Percentiles rank a stretch among this genome's conserved stretches.
Conservation (phyloP, 2,113 vertebrate genomes). For the pig (Sus scrofa) region DNA sequence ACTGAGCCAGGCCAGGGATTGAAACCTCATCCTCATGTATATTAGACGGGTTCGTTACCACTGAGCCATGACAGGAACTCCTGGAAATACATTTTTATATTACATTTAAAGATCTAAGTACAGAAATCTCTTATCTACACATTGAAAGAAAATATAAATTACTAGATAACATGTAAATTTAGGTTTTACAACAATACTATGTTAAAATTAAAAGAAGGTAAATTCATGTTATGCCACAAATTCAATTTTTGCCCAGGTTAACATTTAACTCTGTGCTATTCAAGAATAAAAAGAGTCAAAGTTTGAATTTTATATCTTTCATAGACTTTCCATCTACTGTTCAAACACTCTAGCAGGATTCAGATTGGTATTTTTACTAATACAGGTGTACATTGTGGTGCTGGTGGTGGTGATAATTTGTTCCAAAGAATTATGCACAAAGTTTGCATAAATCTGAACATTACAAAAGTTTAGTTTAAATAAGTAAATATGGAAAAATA, state of each 20-base stretch:
- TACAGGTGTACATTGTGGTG: neutral
- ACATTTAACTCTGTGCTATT: neutral
- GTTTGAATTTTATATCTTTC: neutral
- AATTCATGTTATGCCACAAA: neutral
- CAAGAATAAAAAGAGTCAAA: neutral
- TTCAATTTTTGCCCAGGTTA: neutral
- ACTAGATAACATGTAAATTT: neutral
- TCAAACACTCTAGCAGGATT: neutral
- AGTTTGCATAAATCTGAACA: neutral
- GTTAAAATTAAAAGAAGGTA: conserved; percentile 43
- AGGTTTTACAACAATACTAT: neutral
- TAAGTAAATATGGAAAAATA: neutral
- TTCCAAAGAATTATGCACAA: conserved; percentile 26
- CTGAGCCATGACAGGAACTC: no score
- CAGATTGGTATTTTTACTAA: conserved; percentile 1
- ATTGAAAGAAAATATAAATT: conserved; percentile 12
- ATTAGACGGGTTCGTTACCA: no score
- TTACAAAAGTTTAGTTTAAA: conserved; percentile 27
- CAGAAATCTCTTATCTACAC: conserved; percentile 22
- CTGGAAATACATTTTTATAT: neutral
- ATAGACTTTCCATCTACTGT: conserved; percentile 6
- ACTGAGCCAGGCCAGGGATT: no score
- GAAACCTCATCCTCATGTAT: no score
- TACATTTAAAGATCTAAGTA: neutral
- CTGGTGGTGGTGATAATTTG: neutral